Evolutionary conservation across 2,888 invertebrate genomes (phyloP), one percentile per base, ranked within the genome.

Genomic region (Drosophila atroscutellata): DNA sequence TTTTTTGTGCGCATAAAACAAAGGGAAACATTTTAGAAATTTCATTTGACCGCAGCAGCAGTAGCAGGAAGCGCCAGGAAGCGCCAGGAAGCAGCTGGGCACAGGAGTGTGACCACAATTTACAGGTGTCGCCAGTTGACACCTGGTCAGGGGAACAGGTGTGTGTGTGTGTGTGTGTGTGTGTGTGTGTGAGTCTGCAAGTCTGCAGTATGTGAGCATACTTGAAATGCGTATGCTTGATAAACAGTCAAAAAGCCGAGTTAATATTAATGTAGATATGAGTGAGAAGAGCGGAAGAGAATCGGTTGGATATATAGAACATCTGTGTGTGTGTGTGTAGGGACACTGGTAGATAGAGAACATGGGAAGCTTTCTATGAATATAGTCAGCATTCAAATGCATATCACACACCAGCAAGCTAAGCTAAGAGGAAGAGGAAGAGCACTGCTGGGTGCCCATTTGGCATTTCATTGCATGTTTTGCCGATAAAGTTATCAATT

Each of bases 401-500:
- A 83, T 77, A 81, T 66, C 90, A 86, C 86, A 84, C 70, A 72
- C 26, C 37, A 28, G 20, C 11, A 24, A 28, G 24, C 59, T 56
- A 63, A 73, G 75, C 52, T 64, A 18, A 11, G 36, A 37, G 11
- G 4, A 42, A 24, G 47, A 15, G 30, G 50, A 37, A 36, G 39
- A 15, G 30, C 63, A 45, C 69, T 55, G 58, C 52, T 60, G 64
- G 72, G 39, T 81, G 69, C 71, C 80, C 77, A 75, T 90, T 85
- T 85, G 86, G 86, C 81, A 71, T 89, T 89, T 89, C 91, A 89
- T 90, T 75, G 90, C 89, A 90, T 90, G 90, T 91, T 91, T 91
- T 90, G 85, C 86, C 91, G 91, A 91, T 91, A 90, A 91, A 91
- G 91, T 90, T 90, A 90, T 91, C 90, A 90, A 90, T 90, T 90